A percentile compares a stretch with the other conserved stretches of the same genome.
phyloP scores from a whole-genome alignment of 2,888 invertebrate species.

The Dromius quadrimaculatus region DNA sequence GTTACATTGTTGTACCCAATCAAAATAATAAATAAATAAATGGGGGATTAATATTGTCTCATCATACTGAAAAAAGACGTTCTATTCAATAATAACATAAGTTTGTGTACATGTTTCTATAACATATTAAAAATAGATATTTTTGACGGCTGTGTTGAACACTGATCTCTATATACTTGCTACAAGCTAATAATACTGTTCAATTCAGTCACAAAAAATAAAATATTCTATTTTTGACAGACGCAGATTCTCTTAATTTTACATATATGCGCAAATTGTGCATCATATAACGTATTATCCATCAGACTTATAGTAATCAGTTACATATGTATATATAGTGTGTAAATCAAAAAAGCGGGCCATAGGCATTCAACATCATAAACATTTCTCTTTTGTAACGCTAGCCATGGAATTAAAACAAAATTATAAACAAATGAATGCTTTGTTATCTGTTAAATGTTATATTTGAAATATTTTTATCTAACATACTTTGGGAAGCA shows the following conservation, averaged over 20 bases:
- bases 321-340: no score
- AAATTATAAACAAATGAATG: no score
- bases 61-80: constrained; percentile 47
- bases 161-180: constrained; percentile 44
- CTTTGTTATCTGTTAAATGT: no score
- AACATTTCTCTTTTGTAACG: no score
- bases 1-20: constrained; percentile 7
- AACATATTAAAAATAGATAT: constrained; percentile 52
- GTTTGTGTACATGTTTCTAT: constrained; percentile 50
- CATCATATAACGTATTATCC: constrained; percentile 46
- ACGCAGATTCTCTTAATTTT: constrained; percentile 50
- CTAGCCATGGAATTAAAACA: no score
- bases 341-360: no score
- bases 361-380: no score
- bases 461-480: no score
- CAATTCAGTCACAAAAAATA: constrained; percentile 52
- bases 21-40: not conserved
- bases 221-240: constrained; percentile 50
- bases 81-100: constrained; percentile 49
- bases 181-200: constrained; percentile 52
- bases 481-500: no score
- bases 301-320: constrained; percentile 45
- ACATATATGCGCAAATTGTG: constrained; percentile 47
- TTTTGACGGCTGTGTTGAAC: constrained; percentile 46
- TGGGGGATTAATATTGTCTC: constrained; percentile 23